Evolutionary conservation across 2,797 vertebrate genomes (phyloP), one percentile per base, ranked within the genome.

Genomic region (Coilia nasus): DNA sequence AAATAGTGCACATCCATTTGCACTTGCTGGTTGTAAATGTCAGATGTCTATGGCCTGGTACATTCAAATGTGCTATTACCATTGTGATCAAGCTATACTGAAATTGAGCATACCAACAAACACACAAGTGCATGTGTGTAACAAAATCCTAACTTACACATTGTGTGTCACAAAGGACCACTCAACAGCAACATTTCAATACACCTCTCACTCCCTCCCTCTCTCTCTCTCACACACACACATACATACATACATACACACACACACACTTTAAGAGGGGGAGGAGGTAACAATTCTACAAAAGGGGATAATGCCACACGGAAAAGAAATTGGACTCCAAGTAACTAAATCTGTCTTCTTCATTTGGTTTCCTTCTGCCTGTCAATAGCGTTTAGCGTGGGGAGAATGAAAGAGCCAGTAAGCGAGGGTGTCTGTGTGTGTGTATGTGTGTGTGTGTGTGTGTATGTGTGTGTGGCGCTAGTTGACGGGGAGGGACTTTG

Each of bases 291-390:
- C 7, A 6, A 31, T 78, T 1, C 83, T 56, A 4, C 15, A 78
- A 78, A 78, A 60, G 87, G 80, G 89, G 82, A 88, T 91, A 88
- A 92, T 87, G 91, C 90, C 89, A 71, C 85, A 82, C 84, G 60
- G 83, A 83, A 86, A 75, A 75, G 19, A 87, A 84, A 89, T 78
- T 87, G 88, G 88, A 86, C 87, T 90, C 88, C 85, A 90, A 91
- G 89, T 89, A 96, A 95, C 96, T 96, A 95, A 96, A 96, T 97
- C 94, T 95, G 95, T 96, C 95, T 94, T 94, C 94, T 94, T 96
- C 93, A 93, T 93, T 97, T 96, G 94, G 95, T 95, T 94, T 95
- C 93, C 96, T 94, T 95, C 92, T 95, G 93, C 91, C 95, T 97
- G 96, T 96, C 96, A 96, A 95, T 96, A 93, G 94, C 93, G 94